Evolutionary conservation across 92 coral and sea anemone species (phyloP), one percentile per base, ranked within the genome.

Genomic region (Pocillopora meandrina): DNA sequence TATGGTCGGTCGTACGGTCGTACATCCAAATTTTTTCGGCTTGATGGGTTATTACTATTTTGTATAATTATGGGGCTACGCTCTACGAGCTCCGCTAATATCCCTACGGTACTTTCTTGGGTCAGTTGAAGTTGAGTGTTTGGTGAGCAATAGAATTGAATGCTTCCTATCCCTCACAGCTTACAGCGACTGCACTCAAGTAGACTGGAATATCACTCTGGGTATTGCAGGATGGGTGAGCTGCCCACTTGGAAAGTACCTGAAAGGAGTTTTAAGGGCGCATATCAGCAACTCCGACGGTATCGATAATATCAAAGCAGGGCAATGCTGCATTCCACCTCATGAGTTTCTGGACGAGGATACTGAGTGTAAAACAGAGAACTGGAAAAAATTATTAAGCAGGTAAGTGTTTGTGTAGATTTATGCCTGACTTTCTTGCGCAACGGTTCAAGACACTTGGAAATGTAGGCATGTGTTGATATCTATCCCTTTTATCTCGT

Each of bases 381-480:
- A 79, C 7, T 79, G 83, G 83, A 79, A 66, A 79, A 49, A 73
- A 10, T n/a, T 74, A 21, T 21, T 79, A 13, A 66, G 83, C 83
- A 66, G 74, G 83, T 79, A 61, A 65, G 49, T 79, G 52, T 42
- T 3, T 7, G 52, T 7, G 52, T 42, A 42, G 52, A 42, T 42
- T 42, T 42, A 42, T 0, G 52, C 8, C 52, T 2, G 52, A 42
- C 52, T 42, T 7, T 42, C 52, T 42, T 42, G 8, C 52, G 52
- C 52, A 42, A 42, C 52, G 7, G 52, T 42, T 3, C 8, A 42
- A 42, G 52, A 42, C 52, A 42, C 52, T 42, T 42, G 52, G 5
- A 42, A 42, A 7, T 42, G 52, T 42, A 7, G 8, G 52, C 52
- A 42, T 42, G 52, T 42, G 52, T 42, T 42, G 52, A 42, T 42